A percentile compares a stretch with the other conserved stretches of the same genome.
Evolutionary conservation across 2,113 vertebrate species (phyloP).

Genomic region (Motacilla alba): DNA sequence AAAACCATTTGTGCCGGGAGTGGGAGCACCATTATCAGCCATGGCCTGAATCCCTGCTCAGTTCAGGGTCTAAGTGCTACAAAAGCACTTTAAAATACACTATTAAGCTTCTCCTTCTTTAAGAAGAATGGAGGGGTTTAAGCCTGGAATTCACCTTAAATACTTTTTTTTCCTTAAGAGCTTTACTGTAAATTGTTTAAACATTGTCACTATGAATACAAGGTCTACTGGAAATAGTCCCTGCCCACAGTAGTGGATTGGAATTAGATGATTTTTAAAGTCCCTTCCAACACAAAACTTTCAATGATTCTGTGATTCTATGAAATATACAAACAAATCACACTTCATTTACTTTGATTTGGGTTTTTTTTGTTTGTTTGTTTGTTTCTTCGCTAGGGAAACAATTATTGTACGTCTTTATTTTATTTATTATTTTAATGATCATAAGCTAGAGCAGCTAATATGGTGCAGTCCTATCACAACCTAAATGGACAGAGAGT

Average conservation of each 20-base stretch:
- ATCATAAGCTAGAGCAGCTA: background rate
- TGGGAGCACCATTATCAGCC: background rate
- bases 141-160: background rate
- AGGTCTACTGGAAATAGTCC: background rate
- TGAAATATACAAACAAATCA: fast-evolving
- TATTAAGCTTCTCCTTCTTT: background rate
- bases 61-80: background rate
- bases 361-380: background rate
- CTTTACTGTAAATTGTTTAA: background rate
- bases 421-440: background rate
- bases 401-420: background rate
- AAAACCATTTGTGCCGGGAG: background rate
- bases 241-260: background rate
- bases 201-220: background rate
- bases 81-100: background rate
- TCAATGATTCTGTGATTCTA: background rate
- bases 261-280: background rate
- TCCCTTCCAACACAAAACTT: background rate
- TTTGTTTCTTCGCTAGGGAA: background rate
- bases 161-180: background rate
- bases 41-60: background rate
- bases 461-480: background rate
- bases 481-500: background rate
- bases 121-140: background rate
- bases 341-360: background rate